phyloP scores from a whole-genome alignment of 2,888 invertebrate genomes.

The Lymantria dispar region DNA sequence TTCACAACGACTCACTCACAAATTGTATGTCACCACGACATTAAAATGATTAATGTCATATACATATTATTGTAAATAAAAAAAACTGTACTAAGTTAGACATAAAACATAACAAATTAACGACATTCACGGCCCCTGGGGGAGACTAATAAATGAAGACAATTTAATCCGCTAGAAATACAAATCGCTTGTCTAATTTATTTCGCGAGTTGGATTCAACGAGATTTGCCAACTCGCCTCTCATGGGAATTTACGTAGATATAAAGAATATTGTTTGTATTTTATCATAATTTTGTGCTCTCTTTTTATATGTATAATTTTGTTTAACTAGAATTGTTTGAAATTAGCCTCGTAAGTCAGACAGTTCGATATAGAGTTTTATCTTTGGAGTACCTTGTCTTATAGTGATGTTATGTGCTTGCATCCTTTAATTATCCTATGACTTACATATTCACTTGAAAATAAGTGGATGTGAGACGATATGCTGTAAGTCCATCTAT shows the following conservation, averaged over 20 bases:
- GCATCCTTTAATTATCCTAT: no score
- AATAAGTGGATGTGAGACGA: no score
- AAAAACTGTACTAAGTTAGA: conserved; percentile 9
- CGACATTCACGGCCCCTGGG: conserved; percentile 31
- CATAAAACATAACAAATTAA: conserved; percentile 20
- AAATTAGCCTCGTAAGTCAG: no score
- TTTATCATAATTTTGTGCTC: not conserved
- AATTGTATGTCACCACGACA: conserved; percentile 10
- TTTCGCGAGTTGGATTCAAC: conserved; percentile 53
- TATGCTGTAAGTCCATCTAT: no score
- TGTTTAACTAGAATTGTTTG: no score
- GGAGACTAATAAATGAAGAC: conserved; percentile 62
- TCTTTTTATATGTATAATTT: no score
- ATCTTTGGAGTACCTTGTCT: no score
- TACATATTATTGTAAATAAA: conserved; percentile 13
- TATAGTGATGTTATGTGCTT: no score
- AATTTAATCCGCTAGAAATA: conserved; percentile 62
- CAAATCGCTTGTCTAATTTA: conserved; percentile 67
- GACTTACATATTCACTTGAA: not conserved
- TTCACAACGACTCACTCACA: conserved; percentile 2
- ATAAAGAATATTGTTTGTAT: conserved; percentile 16
- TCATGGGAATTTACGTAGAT: conserved; percentile 30
- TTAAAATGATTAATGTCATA: conserved; percentile 17
- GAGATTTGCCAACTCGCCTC: conserved; percentile 46
- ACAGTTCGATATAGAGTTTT: no score